Base-by-base conservation (phyloP, 2,888 invertebrate species). In the Neoscelio sp. region DNA sequence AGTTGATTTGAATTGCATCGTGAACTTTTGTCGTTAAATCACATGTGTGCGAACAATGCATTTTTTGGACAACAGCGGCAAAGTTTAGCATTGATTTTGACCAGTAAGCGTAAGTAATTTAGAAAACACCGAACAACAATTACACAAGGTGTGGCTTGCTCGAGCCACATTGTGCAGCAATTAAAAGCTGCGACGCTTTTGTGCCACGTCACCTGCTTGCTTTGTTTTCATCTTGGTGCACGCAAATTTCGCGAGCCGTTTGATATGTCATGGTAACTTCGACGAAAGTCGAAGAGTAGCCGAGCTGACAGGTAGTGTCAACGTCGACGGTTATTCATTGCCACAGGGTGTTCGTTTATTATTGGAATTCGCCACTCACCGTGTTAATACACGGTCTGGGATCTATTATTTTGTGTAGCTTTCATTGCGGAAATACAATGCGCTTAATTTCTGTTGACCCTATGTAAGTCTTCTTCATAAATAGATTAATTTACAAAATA, bases 131-230 rank as follows among this genome's bases (percentile, higher is more conserved):
- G 58, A 48, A 70, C 58, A 56, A 81, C 71, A 80, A 86, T 83
- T 81, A 80, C 83, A 73, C 81, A 85, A 88, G 89, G 88, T 89
- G 89, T 89, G 87, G 86, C 85, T 78, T 76, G 81, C 71, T 67
- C 80, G 80, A 81, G 78, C 54, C 79, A 65, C 82, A 87, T 90
- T 90, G 89, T 90, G 78, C 81, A 68, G 87, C 87, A 90, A 90
- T 90, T 90, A 90, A 90, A 89, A 87, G 87, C 87, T 84, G 82
- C 86, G 83, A 80, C 80, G 74, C 80, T 83, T 85, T 88, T 86
- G 86, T 86, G 28, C 42, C 71, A 77, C 84, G 84, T 83, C 89
- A 89, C 89, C 89, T 89, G 89, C 89, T 80, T 70, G 81, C 81
- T 84, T 86, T 87, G 85, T 87, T 88, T 86, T 85, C 77, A 78